Base-by-base conservation (phyloP, 2,888 invertebrate species). In the Ectemnius continuus region DNA sequence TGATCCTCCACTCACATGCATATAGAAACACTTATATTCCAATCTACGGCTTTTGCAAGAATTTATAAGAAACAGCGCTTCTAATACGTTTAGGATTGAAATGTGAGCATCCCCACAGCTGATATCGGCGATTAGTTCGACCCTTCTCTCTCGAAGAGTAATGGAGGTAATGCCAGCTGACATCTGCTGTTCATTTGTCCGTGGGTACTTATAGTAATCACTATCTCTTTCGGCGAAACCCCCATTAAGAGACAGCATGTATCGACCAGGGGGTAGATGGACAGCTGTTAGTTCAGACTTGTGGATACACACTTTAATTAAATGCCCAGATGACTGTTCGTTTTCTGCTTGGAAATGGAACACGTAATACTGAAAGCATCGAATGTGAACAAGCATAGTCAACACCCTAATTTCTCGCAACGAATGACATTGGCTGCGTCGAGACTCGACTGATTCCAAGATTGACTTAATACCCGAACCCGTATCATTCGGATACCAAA, bases 401-500 rank as follows among this genome's bases (percentile, higher is more conserved):
- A 36, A 36, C 36, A 36, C 36, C 36, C 11, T 11, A 36, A 36
- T 36, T 36, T 36, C 36, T 4, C 1, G 36, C 36, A 8, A 11
- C 36, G 36, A 36, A 11, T 23, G 23, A 23, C 23, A 23, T 23
- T 23, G 23, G 23, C 23, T 5, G 36, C 11, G 36, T 6, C 8
- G 5, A 14, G 52, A n/a, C 2, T 13, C 52, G 11, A 52, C 14
- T 11, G 52, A 52, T 52, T 52, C 52, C 52, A 52, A 36, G 36
- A 36, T 36, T 36, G 36, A 36, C 36, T 36, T 36, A 36, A 11
- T 36, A 36, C 23, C 23, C 23, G 3, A 23, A 23, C 23, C 23
- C 23, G 23, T 23, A 23, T 23, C 23, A 23, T 64, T 69, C 65
- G 63, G 62, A 68, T 67, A 65, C 61, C 58, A 65, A 71, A 63